phyloP scores from a whole-genome alignment of 2,888 invertebrate genomes.

The Chironomus tentans region DNA sequence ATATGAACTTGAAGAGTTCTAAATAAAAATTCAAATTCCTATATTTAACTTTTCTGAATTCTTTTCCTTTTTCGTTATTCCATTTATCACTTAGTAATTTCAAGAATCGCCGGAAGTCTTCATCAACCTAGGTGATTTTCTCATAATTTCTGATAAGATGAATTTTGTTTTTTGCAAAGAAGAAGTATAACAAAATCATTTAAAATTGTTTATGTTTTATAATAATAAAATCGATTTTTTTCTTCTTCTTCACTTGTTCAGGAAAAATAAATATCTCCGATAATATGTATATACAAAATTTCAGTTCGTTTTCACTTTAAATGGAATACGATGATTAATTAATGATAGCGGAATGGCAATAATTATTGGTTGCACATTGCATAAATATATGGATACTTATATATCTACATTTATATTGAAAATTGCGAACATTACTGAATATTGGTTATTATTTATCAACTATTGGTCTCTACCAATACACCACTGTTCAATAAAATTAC shows the following conservation, averaged over 20 bases:
- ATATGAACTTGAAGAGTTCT: too few relatives aligned
- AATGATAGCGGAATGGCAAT: constrained; percentile 4
- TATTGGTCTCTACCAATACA: background rate
- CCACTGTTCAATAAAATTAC: background rate
- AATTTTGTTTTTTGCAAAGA: too few relatives aligned
- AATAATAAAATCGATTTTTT: background rate
- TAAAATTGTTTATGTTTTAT: background rate
- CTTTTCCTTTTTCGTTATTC: too few relatives aligned
- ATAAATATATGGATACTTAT: background rate
- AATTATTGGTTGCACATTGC: background rate
- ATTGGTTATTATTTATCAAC: background rate
- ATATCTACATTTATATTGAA: background rate
- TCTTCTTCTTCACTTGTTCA: background rate
- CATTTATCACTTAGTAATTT: too few relatives aligned
- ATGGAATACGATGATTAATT: constrained; percentile 8
- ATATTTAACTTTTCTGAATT: too few relatives aligned
- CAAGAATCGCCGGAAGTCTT: background rate
- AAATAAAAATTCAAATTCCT: too few relatives aligned
- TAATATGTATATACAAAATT: background rate
- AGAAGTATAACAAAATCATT: too few relatives aligned
- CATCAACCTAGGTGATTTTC: background rate
- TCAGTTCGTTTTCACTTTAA: background rate
- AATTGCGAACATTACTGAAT: constrained; percentile 1
- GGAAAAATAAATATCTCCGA: background rate
- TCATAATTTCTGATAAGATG: too few relatives aligned